A percentile compares a stretch with the other conserved stretches of the same genome.
Conservation (phyloP, 1,140 invertebrate species). For the Rhyzopertha dominica region DNA sequence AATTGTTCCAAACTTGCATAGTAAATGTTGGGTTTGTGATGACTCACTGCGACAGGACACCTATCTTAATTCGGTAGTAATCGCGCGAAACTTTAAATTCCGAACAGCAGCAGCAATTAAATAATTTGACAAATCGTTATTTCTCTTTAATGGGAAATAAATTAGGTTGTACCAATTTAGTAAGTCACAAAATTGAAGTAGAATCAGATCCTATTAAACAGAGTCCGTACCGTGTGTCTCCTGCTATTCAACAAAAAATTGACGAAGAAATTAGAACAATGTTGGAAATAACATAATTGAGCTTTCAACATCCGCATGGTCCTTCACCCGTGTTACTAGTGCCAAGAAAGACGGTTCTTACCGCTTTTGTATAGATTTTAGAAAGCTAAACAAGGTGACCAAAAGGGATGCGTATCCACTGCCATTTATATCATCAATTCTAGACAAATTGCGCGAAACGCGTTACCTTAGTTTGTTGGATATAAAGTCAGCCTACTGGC, state of each 20-base stretch:
- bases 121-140: too few relatives aligned
- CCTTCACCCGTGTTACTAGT: constrained; percentile 45
- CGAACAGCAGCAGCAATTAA: too few relatives aligned
- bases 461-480: constrained; percentile 24
- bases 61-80: too few relatives aligned
- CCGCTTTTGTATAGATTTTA: constrained; percentile 39
- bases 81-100: too few relatives aligned
- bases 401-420: constrained; percentile 39
- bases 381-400: constrained; percentile 38
- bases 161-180: too few relatives aligned
- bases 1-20: too few relatives aligned
- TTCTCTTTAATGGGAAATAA: too few relatives aligned
- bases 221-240: not conserved
- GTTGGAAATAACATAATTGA: constrained; percentile 33
- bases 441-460: constrained; percentile 21
- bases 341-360: constrained; percentile 27
- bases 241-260: not conserved
- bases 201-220: constrained; percentile 5
- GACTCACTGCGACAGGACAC: too few relatives aligned
- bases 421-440: constrained; percentile 30
- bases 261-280: constrained; percentile 27
- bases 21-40: too few relatives aligned
- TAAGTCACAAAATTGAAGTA: too few relatives aligned
- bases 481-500: constrained; percentile 20
- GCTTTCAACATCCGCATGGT: constrained; percentile 36